phyloP scores from a whole-genome alignment of 2,888 invertebrate genomes.

The Fragum fragum region DNA sequence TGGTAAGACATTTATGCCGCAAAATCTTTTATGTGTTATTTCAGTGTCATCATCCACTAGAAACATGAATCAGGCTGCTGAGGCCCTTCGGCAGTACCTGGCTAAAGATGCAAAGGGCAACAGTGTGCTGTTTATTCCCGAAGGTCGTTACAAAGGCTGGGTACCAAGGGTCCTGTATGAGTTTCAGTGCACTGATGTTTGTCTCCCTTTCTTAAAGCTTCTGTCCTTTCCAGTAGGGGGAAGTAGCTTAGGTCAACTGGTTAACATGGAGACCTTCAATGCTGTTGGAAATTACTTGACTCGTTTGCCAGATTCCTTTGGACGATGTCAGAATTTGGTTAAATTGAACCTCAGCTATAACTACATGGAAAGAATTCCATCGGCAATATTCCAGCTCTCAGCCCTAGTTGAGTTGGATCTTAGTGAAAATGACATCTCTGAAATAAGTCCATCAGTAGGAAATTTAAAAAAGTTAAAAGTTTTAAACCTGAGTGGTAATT shows the following conservation, averaged over 20 bases:
- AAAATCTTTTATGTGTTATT: neutral
- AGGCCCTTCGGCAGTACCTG: slow-evolving; percentile 75
- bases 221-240: slow-evolving; percentile 82
- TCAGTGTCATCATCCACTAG: slow-evolving; percentile 6
- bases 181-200: slow-evolving; percentile 72
- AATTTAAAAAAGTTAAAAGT: slow-evolving; percentile 72
- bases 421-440: slow-evolving; percentile 78
- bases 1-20: too few relatives aligned
- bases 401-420: slow-evolving; percentile 74
- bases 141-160: slow-evolving; percentile 82
- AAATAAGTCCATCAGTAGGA: slow-evolving; percentile 72
- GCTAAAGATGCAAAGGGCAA: slow-evolving; percentile 66
- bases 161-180: slow-evolving; percentile 79
- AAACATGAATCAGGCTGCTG: slow-evolving; percentile 69
- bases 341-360: slow-evolving; percentile 80
- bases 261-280: slow-evolving; percentile 76
- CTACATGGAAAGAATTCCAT: slow-evolving; percentile 75
- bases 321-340: slow-evolving; percentile 72
- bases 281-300: slow-evolving; percentile 80
- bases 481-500: slow-evolving; percentile 78
- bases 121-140: slow-evolving; percentile 73
- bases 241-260: slow-evolving; percentile 76
- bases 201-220: slow-evolving; percentile 79
- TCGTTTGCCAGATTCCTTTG: slow-evolving; percentile 77
- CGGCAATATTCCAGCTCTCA: slow-evolving; percentile 72